Base-by-base conservation (phyloP, 2,888 invertebrate species). In the Caenorhabditis macrosperma region DNA sequence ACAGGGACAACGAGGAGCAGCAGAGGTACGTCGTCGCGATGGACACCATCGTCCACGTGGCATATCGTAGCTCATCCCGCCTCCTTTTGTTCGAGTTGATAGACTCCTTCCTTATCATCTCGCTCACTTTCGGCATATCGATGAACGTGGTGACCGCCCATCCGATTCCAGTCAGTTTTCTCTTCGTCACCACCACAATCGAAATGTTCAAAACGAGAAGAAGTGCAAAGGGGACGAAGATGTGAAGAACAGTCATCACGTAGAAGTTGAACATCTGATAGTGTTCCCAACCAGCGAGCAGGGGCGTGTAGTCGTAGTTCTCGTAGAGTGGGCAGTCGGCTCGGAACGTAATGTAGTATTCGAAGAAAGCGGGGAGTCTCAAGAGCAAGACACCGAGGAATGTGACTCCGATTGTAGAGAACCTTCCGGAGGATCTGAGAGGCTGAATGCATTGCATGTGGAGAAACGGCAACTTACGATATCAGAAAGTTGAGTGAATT, bases 241-340 rank as follows among this genome's bases (percentile, higher is more conserved):
- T 81, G 33, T 84, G 84, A 1, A 87, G 80, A 12, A 87, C 80
- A 1, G 82, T 85, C 78, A 86, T 85, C 48, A 86, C 86, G 55
- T 86, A 87, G 71, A 87, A 87, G 63, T 87, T 87, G 85, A 82
- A 87, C 71, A 86, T 60, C n/a, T 82, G 82, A 60, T 85, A 88
- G 57, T 83, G 78, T 35, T 85, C 81, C 81, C 79, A 77, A 1
- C 79, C 68, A 44, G 83, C 83, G 10, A 88, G 66, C 9, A 86
- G 52, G 15, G 88, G 84, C 28, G 78, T 77, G 72, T 87, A 88
- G 33, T 84, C 82, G 60, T 86, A 88, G 61, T 85, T 84, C 77
- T 86, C 71, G 57, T 85, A 83, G 17, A 76, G 33, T 0, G 86
- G 86, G 35, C 88, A 88, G 15, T 85, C 83, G 2, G 82, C 63